phyloP scores from a whole-genome alignment of 2,113 vertebrate species.

The Lepus americanus region DNA sequence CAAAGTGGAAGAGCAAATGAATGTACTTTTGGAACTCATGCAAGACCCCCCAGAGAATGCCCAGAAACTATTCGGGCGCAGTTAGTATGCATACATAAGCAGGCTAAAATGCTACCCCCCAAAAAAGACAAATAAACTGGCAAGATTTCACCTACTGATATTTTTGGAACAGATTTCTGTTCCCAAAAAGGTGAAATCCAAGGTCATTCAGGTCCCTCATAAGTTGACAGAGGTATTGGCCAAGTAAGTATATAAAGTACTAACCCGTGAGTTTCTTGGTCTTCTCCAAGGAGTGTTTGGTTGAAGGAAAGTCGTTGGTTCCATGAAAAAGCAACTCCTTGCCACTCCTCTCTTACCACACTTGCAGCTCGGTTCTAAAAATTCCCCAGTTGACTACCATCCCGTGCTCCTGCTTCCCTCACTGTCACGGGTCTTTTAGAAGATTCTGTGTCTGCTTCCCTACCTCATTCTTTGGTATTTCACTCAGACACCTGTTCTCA shows the following conservation, averaged over 20 bases:
- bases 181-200: background rate
- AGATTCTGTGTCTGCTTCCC: background rate
- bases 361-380: background rate
- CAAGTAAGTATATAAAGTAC: background rate
- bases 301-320: background rate
- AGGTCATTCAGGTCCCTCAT: background rate
- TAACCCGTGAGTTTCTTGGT: background rate
- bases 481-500: background rate
- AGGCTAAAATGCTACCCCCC: background rate
- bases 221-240: background rate
- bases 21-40: background rate
- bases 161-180: background rate
- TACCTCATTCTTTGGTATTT: background rate
- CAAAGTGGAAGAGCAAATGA: conserved; percentile 10
- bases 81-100: background rate
- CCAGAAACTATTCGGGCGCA: background rate
- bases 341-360: no score
- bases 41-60: background rate
- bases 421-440: background rate
- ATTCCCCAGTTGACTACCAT: background rate
- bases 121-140: background rate
- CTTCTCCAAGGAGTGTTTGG: background rate
- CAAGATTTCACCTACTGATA: background rate
- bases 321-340: background rate
- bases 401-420: background rate